These are phyloP conservation scores for Sebastes paucispinis DNA, from an alignment of 2,797 vertebrate genomes.

Conservation along the genomic window DNA sequence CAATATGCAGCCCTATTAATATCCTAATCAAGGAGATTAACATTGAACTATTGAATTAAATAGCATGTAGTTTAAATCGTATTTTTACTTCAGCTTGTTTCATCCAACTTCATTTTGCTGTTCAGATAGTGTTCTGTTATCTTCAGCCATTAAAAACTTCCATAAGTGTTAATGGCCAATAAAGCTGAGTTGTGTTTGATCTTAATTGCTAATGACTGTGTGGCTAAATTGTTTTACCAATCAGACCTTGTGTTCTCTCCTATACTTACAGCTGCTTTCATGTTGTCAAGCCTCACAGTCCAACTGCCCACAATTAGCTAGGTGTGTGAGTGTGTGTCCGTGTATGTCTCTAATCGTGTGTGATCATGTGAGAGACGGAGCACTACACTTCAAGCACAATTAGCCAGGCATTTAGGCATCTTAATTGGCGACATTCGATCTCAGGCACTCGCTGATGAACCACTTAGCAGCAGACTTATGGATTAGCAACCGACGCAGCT, in stretches of 20 bases:
- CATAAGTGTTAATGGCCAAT: slow-evolving; percentile 38
- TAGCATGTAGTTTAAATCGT: not conserved
- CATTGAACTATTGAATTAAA: not conserved
- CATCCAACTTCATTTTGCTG: not conserved
- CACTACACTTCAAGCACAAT: slow-evolving; percentile 82
- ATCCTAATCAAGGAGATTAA: not conserved
- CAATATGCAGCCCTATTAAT: not conserved
- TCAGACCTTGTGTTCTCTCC: slow-evolving; percentile 54
- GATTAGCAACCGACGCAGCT: slow-evolving; percentile 77
- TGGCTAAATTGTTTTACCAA: slow-evolving; percentile 74
- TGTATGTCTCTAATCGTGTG: slow-evolving; percentile 62
- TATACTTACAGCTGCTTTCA: slow-evolving; percentile 55
- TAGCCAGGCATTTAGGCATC: slow-evolving; percentile 84
- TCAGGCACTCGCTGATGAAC: slow-evolving; percentile 76
- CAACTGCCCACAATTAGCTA: slow-evolving; percentile 53
- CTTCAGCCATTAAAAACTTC: slow-evolving; percentile 35
- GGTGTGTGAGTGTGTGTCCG: slow-evolving; percentile 14
- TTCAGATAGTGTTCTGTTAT: slow-evolving; percentile 21
- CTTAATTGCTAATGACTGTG: slow-evolving; percentile 59
- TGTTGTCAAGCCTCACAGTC: slow-evolving; percentile 46
- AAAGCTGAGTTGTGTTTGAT: slow-evolving; percentile 57
- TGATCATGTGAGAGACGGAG: slow-evolving; percentile 68
- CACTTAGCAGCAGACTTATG: slow-evolving; percentile 83
- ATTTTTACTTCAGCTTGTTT: not conserved
- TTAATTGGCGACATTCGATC: slow-evolving; percentile 87